Percentiles rank a stretch among this genome's conserved stretches.
Evolutionary conservation across 2,888 invertebrate genomes (phyloP).

Genomic region (Eugnorisma glareosa): DNA sequence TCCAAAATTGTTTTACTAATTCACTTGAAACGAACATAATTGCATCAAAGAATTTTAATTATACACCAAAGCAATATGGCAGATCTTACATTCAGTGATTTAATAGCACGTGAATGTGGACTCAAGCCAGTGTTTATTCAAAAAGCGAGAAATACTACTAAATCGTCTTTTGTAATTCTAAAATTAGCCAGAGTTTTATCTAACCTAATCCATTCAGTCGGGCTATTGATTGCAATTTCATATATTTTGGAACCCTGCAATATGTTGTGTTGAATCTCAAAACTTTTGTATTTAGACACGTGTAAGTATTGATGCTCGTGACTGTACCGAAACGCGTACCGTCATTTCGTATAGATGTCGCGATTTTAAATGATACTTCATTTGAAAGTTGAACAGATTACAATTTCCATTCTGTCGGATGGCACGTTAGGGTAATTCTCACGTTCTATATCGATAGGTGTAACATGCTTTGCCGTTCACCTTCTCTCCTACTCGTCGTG

Average conservation of each 20-base stretch:
- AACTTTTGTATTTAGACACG: neutral
- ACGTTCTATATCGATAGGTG: slow-evolving; percentile 8
- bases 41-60: too few relatives aligned
- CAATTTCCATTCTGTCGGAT: slow-evolving; percentile 35
- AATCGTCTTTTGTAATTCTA: too few relatives aligned
- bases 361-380: slow-evolving; percentile 61
- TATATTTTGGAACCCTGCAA: neutral
- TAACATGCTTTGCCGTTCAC: neutral
- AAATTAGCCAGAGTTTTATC: too few relatives aligned
- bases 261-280: neutral
- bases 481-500: neutral
- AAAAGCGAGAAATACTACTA: neutral
- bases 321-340: slow-evolving; percentile 55
- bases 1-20: neutral
- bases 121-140: neutral
- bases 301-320: neutral
- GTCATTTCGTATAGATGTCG: slow-evolving; percentile 57
- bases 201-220: neutral
- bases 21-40: neutral
- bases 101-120: neutral
- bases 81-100: neutral
- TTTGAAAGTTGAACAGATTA: slow-evolving; percentile 61
- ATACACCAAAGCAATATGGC: neutral
- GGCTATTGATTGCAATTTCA: neutral
- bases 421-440: slow-evolving; percentile 9